phyloP scores from a whole-genome alignment of 2,113 vertebrate species.

The Dicerorhinus sumatrensis region DNA sequence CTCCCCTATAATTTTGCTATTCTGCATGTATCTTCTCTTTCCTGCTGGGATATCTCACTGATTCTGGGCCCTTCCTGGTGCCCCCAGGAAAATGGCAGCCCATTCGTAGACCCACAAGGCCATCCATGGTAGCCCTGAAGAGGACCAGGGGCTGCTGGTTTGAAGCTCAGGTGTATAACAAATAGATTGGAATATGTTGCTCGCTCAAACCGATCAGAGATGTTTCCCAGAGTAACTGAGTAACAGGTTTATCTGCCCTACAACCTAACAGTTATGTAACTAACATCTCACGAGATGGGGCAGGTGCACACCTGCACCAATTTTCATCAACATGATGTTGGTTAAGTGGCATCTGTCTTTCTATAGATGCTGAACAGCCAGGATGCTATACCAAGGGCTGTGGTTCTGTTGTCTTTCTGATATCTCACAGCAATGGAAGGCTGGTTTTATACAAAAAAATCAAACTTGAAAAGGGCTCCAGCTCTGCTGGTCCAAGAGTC shows the following conservation, averaged over 20 bases:
- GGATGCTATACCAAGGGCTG: accelerated
- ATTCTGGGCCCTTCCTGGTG: no score
- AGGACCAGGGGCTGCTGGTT: no score
- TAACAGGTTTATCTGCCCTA: neutral
- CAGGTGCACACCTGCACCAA: neutral
- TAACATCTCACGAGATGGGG: neutral
- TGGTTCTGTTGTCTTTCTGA: accelerated
- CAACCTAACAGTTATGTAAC: no score
- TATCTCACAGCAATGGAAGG: neutral
- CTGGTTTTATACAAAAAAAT: neutral
- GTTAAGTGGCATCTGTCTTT: neutral
- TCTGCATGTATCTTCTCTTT: no score
- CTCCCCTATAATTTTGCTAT: no score
- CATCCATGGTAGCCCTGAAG: neutral
- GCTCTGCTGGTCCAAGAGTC: neutral
- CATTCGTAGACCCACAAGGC: neutral
- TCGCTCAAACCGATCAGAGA: neutral
- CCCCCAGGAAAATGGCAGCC: no score
- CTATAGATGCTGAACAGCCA: accelerated
- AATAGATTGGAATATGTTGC: neutral
- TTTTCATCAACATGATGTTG: neutral
- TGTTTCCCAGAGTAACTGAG: neutral
- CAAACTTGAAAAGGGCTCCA: no score
- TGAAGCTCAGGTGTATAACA: accelerated
- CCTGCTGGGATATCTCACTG: no score